These are phyloP conservation scores for Encarsia formosa DNA, from an alignment of 2,888 invertebrate species.

Conservation along the genomic window DNA sequence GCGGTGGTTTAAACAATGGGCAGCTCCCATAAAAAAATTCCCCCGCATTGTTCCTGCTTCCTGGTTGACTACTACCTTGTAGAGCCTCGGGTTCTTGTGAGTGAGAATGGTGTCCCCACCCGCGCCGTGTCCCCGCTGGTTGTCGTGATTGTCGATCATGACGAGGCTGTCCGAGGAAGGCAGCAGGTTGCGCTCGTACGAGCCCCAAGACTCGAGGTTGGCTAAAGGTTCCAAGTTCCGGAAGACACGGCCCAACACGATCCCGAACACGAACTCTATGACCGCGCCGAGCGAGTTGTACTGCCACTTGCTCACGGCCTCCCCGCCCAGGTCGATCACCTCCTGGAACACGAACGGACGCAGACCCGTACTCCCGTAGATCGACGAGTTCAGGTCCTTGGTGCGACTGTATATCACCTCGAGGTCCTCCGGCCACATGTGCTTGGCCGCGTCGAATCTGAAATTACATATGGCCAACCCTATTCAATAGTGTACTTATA, in stretches of 20 bases:
- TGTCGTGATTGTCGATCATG: constrained; percentile 64
- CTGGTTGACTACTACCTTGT: too few species aligned
- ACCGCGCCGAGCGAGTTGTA: constrained; percentile 57
- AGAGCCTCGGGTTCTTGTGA: constrained; percentile 44
- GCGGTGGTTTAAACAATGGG: too few species aligned
- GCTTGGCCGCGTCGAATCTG: constrained; percentile 53
- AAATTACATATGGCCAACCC: too few species aligned
- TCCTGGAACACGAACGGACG: constrained; percentile 71
- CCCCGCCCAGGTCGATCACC: constrained; percentile 63
- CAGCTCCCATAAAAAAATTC: too few species aligned
- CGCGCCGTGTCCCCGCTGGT: constrained; percentile 55
- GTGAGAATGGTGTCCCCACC: constrained; percentile 46
- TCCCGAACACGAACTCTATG: constrained; percentile 68
- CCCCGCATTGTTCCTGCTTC: too few species aligned
- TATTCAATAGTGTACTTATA: too few species aligned
- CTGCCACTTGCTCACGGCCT: constrained; percentile 49
- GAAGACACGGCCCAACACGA: constrained; percentile 43
- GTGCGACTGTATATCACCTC: constrained; percentile 54
- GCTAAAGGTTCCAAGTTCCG: constrained; percentile 40
- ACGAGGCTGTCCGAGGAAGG: constrained; percentile 51
- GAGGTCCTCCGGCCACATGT: constrained; percentile 59
- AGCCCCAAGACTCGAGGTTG: constrained; percentile 37
- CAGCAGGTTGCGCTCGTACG: constrained; percentile 40
- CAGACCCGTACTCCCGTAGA: constrained; percentile 58
- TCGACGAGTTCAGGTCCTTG: constrained; percentile 61